Percentiles rank a stretch among this genome's conserved stretches.
Conservation (phyloP, 2,113 vertebrate species). For the Apteryx mantelli region DNA sequence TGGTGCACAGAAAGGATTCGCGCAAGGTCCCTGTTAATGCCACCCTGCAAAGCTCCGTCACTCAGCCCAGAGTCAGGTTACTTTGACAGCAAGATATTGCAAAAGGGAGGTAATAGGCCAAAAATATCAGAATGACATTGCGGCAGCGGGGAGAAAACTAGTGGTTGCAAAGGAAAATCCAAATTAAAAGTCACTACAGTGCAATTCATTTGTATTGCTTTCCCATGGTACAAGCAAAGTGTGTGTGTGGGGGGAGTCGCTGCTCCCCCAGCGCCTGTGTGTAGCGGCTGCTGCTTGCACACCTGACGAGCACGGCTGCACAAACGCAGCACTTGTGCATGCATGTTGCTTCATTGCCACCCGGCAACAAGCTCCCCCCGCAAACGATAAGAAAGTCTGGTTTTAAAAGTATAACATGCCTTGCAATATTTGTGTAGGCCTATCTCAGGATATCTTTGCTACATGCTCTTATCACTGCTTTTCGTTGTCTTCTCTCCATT, state of each 20-base stretch:
- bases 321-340: not conserved
- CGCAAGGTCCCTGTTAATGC: too few relatives aligned
- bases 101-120: not conserved
- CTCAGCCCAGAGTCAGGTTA: not conserved
- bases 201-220: not conserved
- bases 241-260: not conserved
- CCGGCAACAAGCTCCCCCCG: not conserved
- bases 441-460: not conserved
- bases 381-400: not conserved
- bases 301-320: not conserved
- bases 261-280: too few relatives aligned
- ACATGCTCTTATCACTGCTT: not conserved
- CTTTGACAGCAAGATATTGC: not conserved
- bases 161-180: not conserved
- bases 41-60: not conserved
- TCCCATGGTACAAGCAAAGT: too few relatives aligned
- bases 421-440: not conserved
- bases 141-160: not conserved
- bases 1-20: not conserved
- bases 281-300: not conserved
- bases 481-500: not conserved
- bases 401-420: not conserved
- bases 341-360: not conserved
- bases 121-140: not conserved
- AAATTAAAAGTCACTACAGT: not conserved